Percentiles rank a stretch among this genome's conserved stretches.
Evolutionary conservation across 2,888 invertebrate genomes (phyloP).

Genomic region (Nephrotoma guestfalica): DNA sequence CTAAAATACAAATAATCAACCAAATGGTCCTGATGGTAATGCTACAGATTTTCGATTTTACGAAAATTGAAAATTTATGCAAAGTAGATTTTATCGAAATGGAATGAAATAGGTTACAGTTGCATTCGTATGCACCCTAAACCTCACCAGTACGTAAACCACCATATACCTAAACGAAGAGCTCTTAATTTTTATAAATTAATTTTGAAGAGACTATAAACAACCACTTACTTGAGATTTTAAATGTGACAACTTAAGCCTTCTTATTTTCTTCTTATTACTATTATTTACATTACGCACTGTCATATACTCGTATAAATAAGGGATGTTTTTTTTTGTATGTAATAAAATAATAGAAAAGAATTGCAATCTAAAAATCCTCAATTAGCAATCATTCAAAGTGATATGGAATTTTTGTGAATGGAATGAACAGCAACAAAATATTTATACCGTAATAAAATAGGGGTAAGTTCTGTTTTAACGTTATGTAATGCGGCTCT

Average conservation of each 20-base stretch:
- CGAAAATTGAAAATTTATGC: neutral
- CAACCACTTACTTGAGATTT: slow-evolving; percentile 5
- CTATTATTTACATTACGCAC: neutral
- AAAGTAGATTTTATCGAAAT: neutral
- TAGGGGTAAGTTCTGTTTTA: neutral
- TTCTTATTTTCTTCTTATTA: neutral
- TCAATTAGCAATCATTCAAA: slow-evolving; percentile 24
- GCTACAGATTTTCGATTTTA: neutral
- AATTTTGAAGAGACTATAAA: slow-evolving; percentile 5
- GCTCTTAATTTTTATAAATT: slow-evolving; percentile 2
- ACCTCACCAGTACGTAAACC: neutral
- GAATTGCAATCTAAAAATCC: slow-evolving; percentile 14
- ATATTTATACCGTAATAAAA: neutral
- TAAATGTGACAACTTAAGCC: slow-evolving; percentile 5
- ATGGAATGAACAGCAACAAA: neutral
- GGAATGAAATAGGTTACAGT: neutral
- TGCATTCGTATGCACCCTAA: neutral
- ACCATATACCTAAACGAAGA: neutral
- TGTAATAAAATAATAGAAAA: neutral
- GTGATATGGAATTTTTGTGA: neutral
- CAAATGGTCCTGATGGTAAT: neutral
- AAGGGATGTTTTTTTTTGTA: neutral
- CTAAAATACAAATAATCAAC: neutral
- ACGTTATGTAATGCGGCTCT: neutral
- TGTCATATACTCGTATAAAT: neutral